Base-by-base conservation (phyloP, 2,113 vertebrate species). In the Caranx ignobilis region DNA sequence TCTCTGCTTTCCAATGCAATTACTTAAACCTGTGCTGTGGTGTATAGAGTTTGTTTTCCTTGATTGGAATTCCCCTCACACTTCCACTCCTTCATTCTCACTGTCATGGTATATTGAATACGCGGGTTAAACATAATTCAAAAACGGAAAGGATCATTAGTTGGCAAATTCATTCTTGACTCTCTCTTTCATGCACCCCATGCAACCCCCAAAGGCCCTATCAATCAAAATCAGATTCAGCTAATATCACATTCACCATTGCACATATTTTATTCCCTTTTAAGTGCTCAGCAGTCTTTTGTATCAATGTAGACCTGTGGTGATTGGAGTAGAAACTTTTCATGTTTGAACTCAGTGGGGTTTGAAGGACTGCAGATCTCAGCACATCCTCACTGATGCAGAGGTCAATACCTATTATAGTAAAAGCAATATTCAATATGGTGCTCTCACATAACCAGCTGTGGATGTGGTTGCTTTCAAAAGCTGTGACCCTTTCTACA, bases 351-450 rank as follows among this genome's bases (percentile, higher is more conserved):
- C 79, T 73, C 80, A 75, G 87, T 76, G 79, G 83, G 63, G 72
- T 88, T 84, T 84, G 81, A 89, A 90, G 82, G 82, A 91, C 75
- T 90, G 85, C 90, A 81, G 79, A 81, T 88, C 73, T 90, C 90
- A 93, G 89, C 89, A 89, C 72, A 85, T 86, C 82, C 83, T 83
- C n/a, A n/a, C 75, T 52, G 69, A 87, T 78, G 84, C 66, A 64
- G 71, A 69, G 84, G 83, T 93, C 90, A 87, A 90, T 93, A 91
- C 79, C 83, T 87, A 91, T 93, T 88, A 92, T 79, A 65, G 81
- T 79, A 87, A 90, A 93, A 83, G 79, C 86, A 87, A 89, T 92
- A 92, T 83, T 92, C 88, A 84, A 90, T 93, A 75, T 35, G 34
- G 66, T 26, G 71, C 70, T 84, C 78, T 61, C 31, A 65, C 75